Evolutionary conservation across 2,113 vertebrate species (phyloP).

Genomic region (Mus spicilegus): DNA sequence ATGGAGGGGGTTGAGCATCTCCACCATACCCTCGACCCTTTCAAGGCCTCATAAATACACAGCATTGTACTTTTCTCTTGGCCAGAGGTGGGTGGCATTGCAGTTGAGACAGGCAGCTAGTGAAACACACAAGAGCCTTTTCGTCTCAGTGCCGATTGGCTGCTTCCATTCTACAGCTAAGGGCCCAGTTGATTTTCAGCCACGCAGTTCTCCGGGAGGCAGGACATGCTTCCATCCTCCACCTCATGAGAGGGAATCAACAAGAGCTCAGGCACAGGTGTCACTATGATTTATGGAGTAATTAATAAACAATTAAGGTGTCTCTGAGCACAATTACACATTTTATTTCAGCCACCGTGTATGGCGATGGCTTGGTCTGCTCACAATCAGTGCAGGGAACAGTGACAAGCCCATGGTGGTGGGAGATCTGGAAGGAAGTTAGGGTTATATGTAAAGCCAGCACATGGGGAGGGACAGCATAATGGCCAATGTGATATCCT

Average conservation of each 20-base stretch:
- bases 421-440: background rate
- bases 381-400: background rate
- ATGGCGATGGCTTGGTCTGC: background rate
- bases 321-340: constrained; percentile 84
- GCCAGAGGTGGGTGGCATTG: background rate
- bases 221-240: constrained; percentile 11
- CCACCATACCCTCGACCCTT: too few species aligned
- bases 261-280: constrained; percentile 89
- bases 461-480: background rate
- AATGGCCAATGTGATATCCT: background rate
- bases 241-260: constrained; percentile 78
- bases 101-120: background rate
- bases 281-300: constrained; percentile 93
- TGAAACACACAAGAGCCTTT: background rate
- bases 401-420: background rate
- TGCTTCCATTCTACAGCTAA: background rate
- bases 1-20: background rate
- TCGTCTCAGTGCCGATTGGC: background rate
- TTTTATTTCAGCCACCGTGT: constrained; percentile 77
- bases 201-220: background rate
- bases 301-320: constrained; percentile 94
- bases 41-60: background rate
- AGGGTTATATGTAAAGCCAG: background rate
- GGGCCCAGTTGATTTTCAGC: background rate
- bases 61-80: background rate